Conservation (phyloP, 1,140 invertebrate species). For the Fragariocoptes setiger region DNA sequence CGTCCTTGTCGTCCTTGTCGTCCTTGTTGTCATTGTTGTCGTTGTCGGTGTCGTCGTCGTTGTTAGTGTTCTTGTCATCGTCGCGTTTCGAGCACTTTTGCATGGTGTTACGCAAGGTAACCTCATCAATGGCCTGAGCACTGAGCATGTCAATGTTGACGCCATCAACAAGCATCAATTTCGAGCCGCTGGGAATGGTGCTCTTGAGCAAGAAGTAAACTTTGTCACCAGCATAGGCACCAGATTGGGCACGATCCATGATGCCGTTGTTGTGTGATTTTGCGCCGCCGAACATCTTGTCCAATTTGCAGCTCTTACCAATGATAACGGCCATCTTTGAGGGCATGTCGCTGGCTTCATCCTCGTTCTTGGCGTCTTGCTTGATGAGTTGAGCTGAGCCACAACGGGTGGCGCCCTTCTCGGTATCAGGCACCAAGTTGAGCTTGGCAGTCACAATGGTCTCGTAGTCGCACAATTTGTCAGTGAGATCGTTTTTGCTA, state of each 20-base stretch:
- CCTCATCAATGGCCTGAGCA: neutral
- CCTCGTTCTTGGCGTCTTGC: neutral
- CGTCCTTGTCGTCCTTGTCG: no score
- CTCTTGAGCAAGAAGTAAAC: neutral
- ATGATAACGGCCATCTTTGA: neutral
- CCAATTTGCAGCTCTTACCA: neutral
- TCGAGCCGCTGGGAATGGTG: neutral
- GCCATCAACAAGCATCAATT: neutral
- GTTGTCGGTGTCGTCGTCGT: no score
- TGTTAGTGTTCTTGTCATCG: no score
- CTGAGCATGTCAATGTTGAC: neutral
- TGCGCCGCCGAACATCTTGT: no score
- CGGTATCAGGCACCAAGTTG: neutral
- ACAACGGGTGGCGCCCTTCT: neutral
- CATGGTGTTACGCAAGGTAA: no score
- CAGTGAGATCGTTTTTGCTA: neutral
- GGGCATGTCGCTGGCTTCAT: neutral
- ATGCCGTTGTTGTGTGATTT: neutral
- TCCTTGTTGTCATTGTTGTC: no score
- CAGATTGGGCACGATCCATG: neutral
- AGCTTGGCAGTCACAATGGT: neutral
- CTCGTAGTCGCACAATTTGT: neutral
- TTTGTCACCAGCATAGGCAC: neutral
- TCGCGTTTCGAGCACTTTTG: no score
- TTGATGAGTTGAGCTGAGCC: neutral